Conservation (phyloP, 2,888 invertebrate genomes). For the Megastigmus dorsalis region DNA sequence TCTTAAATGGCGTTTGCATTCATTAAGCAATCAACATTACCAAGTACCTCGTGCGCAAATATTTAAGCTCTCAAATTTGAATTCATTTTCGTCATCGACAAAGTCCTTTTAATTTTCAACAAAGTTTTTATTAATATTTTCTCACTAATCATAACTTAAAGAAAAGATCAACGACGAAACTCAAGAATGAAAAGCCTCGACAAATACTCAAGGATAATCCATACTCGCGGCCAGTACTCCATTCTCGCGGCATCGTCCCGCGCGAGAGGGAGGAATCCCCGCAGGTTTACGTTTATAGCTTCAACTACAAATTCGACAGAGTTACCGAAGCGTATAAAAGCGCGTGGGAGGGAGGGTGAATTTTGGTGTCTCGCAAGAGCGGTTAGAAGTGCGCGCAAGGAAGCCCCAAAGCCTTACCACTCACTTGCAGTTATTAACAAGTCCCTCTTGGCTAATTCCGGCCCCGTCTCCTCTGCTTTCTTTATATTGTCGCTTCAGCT, state of each 20-base stretch:
- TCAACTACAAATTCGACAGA: conserved; percentile 74
- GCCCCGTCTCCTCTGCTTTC: background rate
- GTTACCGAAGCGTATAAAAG: conserved; percentile 71
- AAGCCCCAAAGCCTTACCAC: conserved; percentile 65
- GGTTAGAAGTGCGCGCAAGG: conserved; percentile 68
- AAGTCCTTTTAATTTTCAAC: too few relatives aligned
- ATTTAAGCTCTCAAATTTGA: too few relatives aligned
- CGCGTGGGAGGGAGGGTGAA: conserved; percentile 53
- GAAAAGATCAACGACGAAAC: background rate
- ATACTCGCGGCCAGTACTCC: background rate
- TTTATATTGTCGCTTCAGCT: too few relatives aligned
- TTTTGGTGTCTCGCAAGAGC: conserved; percentile 73
- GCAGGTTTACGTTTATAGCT: conserved; percentile 74
- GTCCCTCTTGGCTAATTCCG: conserved; percentile 72
- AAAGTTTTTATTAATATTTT: too few relatives aligned
- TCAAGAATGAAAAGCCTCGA: background rate
- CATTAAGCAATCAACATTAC: too few relatives aligned
- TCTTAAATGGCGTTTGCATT: too few relatives aligned
- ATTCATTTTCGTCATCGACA: too few relatives aligned
- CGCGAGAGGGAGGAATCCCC: conserved; percentile 65
- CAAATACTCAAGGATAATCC: conserved; percentile 38
- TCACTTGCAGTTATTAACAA: conserved; percentile 73
- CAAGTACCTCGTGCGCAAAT: too few relatives aligned
- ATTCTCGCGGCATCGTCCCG: conserved; percentile 15
- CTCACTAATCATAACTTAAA: too few relatives aligned